phyloP scores from a whole-genome alignment of 1,140 invertebrate genomes.

The Arion vulgaris region DNA sequence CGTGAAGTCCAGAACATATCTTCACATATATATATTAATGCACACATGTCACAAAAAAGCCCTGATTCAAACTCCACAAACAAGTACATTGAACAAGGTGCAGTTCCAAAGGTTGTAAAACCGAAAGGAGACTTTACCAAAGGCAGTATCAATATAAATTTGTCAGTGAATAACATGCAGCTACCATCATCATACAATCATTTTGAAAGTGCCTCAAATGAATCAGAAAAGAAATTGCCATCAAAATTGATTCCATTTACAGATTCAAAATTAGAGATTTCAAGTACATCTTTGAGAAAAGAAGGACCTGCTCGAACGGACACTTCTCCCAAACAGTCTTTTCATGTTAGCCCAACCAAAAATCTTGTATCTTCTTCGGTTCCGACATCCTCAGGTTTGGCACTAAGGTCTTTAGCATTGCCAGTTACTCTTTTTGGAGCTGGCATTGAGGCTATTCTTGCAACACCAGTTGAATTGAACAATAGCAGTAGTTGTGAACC shows the following conservation, averaged over 20 bases:
- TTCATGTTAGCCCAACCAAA: neutral
- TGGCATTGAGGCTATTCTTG: neutral
- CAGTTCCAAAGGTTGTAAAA: conserved; percentile 13
- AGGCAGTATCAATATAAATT: neutral
- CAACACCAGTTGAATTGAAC: neutral
- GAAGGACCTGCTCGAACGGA: neutral
- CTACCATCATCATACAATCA: conserved; percentile 20
- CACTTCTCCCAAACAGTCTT: neutral
- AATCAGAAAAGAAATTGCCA: conserved; percentile 16
- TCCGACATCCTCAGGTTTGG: neutral
- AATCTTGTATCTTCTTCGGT: neutral
- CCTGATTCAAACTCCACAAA: neutral
- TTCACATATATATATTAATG: neutral
- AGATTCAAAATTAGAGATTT: neutral
- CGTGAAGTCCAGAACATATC: neutral
- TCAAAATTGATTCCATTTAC: conserved; percentile 24
- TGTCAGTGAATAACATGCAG: conserved; percentile 25
- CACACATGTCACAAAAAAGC: neutral
- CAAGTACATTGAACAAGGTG: conserved; percentile 26
- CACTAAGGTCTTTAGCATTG: neutral
- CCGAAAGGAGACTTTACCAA: neutral
- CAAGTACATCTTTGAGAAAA: neutral
- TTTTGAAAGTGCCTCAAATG: conserved; percentile 21
- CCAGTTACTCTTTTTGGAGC: neutral
- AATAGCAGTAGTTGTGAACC: neutral